These are phyloP conservation scores for Orthonevra nobilis DNA, from an alignment of 2,888 invertebrate species.

Conservation along the genomic window DNA sequence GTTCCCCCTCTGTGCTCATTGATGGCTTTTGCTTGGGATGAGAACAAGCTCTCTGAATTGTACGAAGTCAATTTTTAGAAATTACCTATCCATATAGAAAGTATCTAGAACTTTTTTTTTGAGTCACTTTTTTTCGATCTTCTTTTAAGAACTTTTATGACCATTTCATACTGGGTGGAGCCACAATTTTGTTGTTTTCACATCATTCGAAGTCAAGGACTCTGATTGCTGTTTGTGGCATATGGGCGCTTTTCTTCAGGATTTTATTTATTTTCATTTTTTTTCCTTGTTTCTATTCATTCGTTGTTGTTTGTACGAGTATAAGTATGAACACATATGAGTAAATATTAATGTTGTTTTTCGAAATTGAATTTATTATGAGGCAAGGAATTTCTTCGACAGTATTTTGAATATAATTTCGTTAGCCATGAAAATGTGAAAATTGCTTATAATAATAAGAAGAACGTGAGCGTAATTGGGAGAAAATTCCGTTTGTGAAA, in stretches of 20 bases:
- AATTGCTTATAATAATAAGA: conserved; percentile 5
- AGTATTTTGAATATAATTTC: conserved; percentile 17
- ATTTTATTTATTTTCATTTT: neutral
- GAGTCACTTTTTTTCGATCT: neutral
- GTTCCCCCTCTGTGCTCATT: neutral
- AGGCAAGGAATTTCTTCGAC: conserved; percentile 39
- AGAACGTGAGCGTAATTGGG: neutral
- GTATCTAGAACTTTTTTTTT: conserved; percentile 37
- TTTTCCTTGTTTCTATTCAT: conserved; percentile 12
- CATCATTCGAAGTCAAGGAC: conserved; percentile 52
- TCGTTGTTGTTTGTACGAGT: conserved; percentile 12
- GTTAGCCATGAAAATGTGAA: conserved; percentile 7
- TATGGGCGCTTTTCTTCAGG: conserved; percentile 32
- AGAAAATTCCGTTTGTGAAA: neutral
- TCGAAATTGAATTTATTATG: conserved; percentile 62
- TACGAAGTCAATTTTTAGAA: conserved; percentile 60
- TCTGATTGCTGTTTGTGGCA: conserved; percentile 57
- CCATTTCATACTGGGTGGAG: no score
- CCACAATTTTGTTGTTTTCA: conserved; percentile 51
- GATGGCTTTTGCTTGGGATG: neutral
- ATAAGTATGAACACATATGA: neutral
- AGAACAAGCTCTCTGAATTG: conserved; percentile 29
- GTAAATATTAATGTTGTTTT: conserved; percentile 63
- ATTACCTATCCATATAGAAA: conserved; percentile 36
- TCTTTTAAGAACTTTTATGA: no score